A percentile compares a stretch with the other conserved stretches of the same genome.
phyloP scores from a whole-genome alignment of 2,797 vertebrate species.

The Zenarchopterus dispar region DNA sequence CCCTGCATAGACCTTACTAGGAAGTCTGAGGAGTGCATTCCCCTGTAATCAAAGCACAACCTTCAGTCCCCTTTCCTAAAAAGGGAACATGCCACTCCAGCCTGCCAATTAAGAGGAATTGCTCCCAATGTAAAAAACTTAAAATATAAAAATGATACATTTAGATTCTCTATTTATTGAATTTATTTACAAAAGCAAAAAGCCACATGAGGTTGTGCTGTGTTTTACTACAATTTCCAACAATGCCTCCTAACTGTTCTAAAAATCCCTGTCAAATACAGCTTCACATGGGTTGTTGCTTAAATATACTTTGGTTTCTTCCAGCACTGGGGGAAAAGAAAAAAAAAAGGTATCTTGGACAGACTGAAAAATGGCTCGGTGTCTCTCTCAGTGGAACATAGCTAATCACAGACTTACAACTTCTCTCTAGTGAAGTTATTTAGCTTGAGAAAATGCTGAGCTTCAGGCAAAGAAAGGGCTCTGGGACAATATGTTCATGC shows the following conservation, averaged over 20 bases:
- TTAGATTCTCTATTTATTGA: conserved; percentile 39
- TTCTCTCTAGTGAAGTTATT: conserved; percentile 58
- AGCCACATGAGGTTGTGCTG: conserved; percentile 26
- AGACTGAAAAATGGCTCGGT: conserved; percentile 43
- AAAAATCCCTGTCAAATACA: conserved; percentile 60
- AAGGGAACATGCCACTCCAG: too few relatives aligned
- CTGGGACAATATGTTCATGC: conserved; percentile 46
- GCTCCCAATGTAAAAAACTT: too few relatives aligned
- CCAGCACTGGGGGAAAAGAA: too few relatives aligned
- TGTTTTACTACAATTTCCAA: conserved; percentile 44
- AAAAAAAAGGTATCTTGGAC: conserved; percentile 60
- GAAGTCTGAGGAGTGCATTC: too few relatives aligned
- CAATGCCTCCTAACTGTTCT: conserved; percentile 56
- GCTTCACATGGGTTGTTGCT: conserved; percentile 60
- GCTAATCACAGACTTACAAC: conserved; percentile 63
- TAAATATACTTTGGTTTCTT: conserved; percentile 68
- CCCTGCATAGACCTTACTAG: too few relatives aligned
- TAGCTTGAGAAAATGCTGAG: conserved; percentile 53
- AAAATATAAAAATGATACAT: conserved; percentile 44
- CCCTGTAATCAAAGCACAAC: too few relatives aligned
- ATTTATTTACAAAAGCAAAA: conserved; percentile 56
- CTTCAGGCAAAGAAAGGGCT: conserved; percentile 32
- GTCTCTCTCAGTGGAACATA: conserved; percentile 59
- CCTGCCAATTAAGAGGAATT: too few relatives aligned
- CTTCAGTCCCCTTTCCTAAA: too few relatives aligned